Evolutionary conservation across 2,888 invertebrate genomes (phyloP).

Genomic region (Petrophora chlorosata): DNA sequence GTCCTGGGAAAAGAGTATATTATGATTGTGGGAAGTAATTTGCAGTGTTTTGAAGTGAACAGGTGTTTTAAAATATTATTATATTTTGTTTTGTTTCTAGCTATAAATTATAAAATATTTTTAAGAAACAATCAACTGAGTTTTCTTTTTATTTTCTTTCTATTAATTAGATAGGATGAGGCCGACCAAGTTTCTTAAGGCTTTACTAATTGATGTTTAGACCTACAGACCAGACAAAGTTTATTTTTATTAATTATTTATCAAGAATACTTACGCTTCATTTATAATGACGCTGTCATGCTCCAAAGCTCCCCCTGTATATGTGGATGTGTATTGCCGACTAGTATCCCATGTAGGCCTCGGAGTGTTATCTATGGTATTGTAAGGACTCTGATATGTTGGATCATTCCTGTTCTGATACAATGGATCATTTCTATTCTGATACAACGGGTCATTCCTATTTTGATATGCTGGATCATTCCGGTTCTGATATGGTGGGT

Average conservation of each 20-base stretch:
- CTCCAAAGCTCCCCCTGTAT: slow-evolving; percentile 60
- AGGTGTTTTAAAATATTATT: too few relatives aligned
- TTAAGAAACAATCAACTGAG: too few relatives aligned
- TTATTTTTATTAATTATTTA: neutral
- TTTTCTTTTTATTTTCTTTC: too few relatives aligned
- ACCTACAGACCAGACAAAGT: neutral
- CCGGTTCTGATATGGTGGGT: slow-evolving; percentile 44
- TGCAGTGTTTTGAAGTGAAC: too few relatives aligned
- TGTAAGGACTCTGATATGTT: slow-evolving; percentile 41
- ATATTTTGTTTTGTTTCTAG: too few relatives aligned
- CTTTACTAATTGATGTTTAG: too few relatives aligned
- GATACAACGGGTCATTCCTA: slow-evolving; percentile 46
- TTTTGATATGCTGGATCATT: slow-evolving; percentile 28
- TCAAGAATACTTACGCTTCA: slow-evolving; percentile 77
- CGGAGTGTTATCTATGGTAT: slow-evolving; percentile 54
- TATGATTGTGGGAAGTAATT: too few relatives aligned
- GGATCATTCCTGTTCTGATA: slow-evolving; percentile 51
- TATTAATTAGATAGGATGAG: too few relatives aligned
- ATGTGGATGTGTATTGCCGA: slow-evolving; percentile 55
- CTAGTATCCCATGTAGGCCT: slow-evolving; percentile 64
- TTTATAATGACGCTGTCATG: slow-evolving; percentile 80
- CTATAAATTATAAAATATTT: too few relatives aligned
- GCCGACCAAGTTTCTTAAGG: too few relatives aligned
- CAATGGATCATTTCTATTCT: slow-evolving; percentile 35
- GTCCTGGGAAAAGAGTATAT: slow-evolving; percentile 82